Conservation (phyloP, 2,888 invertebrate species). For the Lacanobia wlatinum region DNA sequence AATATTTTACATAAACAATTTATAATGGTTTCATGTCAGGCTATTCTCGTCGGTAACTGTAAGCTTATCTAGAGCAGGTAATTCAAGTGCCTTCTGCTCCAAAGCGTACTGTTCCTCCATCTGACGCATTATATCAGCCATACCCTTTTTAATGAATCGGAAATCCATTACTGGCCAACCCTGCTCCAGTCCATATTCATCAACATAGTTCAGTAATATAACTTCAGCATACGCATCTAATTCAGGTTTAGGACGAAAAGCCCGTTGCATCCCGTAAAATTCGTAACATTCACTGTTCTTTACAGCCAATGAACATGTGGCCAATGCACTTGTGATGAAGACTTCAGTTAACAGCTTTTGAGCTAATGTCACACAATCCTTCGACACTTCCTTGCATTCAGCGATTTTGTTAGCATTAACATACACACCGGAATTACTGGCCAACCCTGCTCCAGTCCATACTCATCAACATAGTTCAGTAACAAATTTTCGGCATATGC, state of each 20-base stretch:
- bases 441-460: neutral
- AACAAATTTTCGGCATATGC: neutral
- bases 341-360: conserved; percentile 9
- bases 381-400: neutral
- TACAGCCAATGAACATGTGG: conserved; percentile 1
- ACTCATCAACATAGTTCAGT: conserved; percentile 1
- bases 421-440: conserved; percentile 2
- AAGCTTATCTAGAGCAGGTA: neutral
- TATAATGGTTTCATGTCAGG: neutral
- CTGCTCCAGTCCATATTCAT: neutral
- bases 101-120: neutral
- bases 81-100: neutral
- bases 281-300: neutral
- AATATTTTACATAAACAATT: no score
- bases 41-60: neutral
- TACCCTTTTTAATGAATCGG: neutral
- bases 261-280: neutral
- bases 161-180: neutral
- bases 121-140: neutral
- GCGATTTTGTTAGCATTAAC: conserved; percentile 1
- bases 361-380: neutral
- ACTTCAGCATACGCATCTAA: conserved; percentile 11
- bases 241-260: neutral
- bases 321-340: conserved; percentile 8
- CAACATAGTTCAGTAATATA: conserved; percentile 4